Evolutionary conservation across 1,140 invertebrate species (phyloP).

Genomic region (Eufriesea mexicana): DNA sequence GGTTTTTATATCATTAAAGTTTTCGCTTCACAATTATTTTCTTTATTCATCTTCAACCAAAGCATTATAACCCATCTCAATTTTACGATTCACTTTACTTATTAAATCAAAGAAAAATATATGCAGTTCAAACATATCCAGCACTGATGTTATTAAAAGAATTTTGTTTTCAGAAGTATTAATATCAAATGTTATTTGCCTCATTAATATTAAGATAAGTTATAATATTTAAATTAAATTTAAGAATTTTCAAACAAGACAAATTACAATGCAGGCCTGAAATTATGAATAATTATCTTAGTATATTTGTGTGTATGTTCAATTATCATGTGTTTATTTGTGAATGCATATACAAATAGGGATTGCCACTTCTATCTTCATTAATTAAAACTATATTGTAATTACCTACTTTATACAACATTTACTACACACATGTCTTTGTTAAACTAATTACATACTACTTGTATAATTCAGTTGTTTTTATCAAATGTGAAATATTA

Average conservation of each 20-base stretch:
- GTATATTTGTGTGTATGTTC: constrained; percentile 42
- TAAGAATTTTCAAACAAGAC: neutral
- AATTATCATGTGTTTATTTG: constrained; percentile 53
- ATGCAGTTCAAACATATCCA: neutral
- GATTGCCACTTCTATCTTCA: constrained; percentile 58
- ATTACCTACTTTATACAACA: constrained; percentile 75
- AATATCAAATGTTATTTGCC: neutral
- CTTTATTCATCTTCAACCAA: too few species aligned
- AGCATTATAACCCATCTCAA: too few species aligned
- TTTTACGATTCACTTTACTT: too few species aligned
- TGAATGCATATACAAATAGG: constrained; percentile 69
- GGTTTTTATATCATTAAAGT: too few species aligned
- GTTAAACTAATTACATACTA: constrained; percentile 68
- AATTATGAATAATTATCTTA: constrained; percentile 54
- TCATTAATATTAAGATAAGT: constrained; percentile 9
- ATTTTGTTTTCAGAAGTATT: neutral
- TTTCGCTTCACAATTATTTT: too few species aligned
- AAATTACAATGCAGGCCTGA: constrained; percentile 65
- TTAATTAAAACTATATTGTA: constrained; percentile 69
- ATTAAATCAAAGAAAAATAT: neutral
- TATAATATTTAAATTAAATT: neutral
- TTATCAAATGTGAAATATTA: constrained; percentile 3
- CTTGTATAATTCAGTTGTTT: constrained; percentile 70
- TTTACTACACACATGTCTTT: constrained; percentile 71
- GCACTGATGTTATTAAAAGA: neutral